phyloP scores from a whole-genome alignment of 2,113 vertebrate genomes.

The Tamias sibiricus region DNA sequence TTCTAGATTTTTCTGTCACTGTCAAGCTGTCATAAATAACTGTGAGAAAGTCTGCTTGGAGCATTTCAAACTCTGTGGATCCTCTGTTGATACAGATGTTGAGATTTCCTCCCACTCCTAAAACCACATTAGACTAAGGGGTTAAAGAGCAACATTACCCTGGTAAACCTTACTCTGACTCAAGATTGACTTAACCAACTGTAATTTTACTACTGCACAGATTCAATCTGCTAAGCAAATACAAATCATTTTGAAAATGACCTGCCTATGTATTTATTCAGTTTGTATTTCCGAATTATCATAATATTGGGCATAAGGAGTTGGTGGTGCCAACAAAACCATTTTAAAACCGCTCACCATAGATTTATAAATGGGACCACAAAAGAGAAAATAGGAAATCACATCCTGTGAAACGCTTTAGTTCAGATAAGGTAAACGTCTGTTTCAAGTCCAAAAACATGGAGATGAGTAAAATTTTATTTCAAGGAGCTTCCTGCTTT shows the following conservation, averaged over 20 bases:
- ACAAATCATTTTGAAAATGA: slow-evolving; percentile 67
- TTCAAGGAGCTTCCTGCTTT: neutral
- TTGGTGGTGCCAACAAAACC: neutral
- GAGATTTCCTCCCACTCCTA: neutral
- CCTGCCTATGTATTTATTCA: slow-evolving; percentile 68
- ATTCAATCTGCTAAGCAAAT: slow-evolving; percentile 77
- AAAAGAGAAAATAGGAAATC: slow-evolving; percentile 1
- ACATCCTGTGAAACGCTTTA: neutral
- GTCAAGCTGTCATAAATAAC: slow-evolving; percentile 56
- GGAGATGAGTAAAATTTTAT: neutral
- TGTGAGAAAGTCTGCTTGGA: slow-evolving; percentile 37
- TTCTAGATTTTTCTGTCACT: slow-evolving; percentile 15
- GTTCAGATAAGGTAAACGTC: slow-evolving; percentile 24
- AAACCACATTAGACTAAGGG: slow-evolving; percentile 11
- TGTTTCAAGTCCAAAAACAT: slow-evolving; percentile 17
- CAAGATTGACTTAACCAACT: slow-evolving; percentile 70
- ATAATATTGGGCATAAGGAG: slow-evolving; percentile 14
- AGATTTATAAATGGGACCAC: slow-evolving; percentile 17
- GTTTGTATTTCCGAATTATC: slow-evolving; percentile 59
- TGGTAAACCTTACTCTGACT: slow-evolving; percentile 49
- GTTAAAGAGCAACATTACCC: slow-evolving; percentile 43
- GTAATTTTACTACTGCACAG: slow-evolving; percentile 60
- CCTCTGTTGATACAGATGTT: slow-evolving; percentile 49
- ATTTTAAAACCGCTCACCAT: neutral
- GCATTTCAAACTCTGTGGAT: slow-evolving; percentile 41